Percentiles rank a stretch among this genome's conserved stretches.
These are phyloP conservation scores for Myodes glareolus DNA, from an alignment of 2,113 vertebrate genomes.

Conservation along the genomic window DNA sequence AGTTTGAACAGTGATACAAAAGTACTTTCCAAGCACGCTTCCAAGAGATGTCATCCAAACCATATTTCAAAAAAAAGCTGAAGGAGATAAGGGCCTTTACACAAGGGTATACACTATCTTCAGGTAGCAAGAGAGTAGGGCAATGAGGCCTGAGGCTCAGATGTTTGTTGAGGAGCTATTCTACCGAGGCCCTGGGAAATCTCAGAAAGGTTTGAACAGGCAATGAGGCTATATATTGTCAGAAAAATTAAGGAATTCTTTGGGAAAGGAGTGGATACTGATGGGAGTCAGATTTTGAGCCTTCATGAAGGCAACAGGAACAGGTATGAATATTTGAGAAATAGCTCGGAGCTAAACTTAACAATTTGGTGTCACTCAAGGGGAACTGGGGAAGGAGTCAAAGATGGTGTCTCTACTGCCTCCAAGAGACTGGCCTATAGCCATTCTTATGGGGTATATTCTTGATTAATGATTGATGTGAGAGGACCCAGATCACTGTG, in stretches of 20 bases:
- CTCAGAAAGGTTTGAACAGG: not conserved
- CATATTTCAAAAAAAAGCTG: not conserved
- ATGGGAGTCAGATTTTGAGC: not conserved
- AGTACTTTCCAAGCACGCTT: not conserved
- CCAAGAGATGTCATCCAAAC: not conserved
- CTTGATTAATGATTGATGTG: not conserved
- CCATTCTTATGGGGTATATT: not conserved
- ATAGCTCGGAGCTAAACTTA: not conserved
- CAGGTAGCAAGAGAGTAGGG: not conserved
- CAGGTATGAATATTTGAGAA: not conserved
- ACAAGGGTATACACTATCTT: not conserved
- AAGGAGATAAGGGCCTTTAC: not conserved
- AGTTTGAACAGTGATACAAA: not conserved
- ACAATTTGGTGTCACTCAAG: not conserved
- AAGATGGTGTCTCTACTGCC: not conserved
- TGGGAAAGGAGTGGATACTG: not conserved
- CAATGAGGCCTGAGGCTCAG: not conserved
- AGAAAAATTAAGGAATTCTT: not conserved
- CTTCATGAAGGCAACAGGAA: not conserved
- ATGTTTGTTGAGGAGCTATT: not conserved
- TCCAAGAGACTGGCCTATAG: not conserved
- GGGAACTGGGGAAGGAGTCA: not conserved
- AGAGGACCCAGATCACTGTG: not conserved
- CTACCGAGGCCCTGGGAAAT: not conserved
- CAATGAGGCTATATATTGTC: fast-evolving